Evolutionary conservation across 2,113 vertebrate genomes (phyloP), one percentile per base, ranked within the genome.

Genomic region (Maccullochella peelii): DNA sequence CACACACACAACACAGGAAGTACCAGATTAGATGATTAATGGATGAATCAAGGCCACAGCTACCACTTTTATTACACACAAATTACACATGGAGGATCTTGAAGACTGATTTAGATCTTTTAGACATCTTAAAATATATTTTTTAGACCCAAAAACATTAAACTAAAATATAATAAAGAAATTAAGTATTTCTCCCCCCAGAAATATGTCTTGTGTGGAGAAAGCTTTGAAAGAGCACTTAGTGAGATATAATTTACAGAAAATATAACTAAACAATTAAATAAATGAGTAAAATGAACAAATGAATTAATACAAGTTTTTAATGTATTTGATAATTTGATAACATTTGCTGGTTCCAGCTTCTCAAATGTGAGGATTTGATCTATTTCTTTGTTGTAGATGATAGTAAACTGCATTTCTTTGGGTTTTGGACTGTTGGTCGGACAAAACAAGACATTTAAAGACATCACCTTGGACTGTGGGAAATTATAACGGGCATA

Each of bases 21-120:
- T 5, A 55, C 12, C 69, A 27, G 12, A 33, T 76, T 16, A 83
- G 30, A 59, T 7, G 65, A 73, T 71, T 15, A 63, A 63, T 16
- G 49, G 69, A 44, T 36, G 1, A 62, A 30, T 75, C 8, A 33
- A 42, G n/a, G 27, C 23, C 20, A 33, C 8, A 25, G 44, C 30
- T 18, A 30, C 18, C n/a, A 8, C n/a, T 30, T 47, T 59, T 42
- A 20, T 50, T 11, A 66, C 49, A 77, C n/a, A 55, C 33, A 42
- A 30, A 54, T 27, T 8, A 21, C 18, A 66, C 20, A n/a, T 36
- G 11, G 16, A 14, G 12, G 27, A 55, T 54, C 21, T 10, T 27
- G 25, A 36, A 21, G 18, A 27, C 2, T n/a, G 27, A 30, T 20
- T 52, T 69, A 11, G 2, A 66, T 63, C 15, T 44, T 66, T 42